Evolutionary conservation across 2,113 vertebrate species (phyloP).

Genomic region (Axis porcinus): DNA sequence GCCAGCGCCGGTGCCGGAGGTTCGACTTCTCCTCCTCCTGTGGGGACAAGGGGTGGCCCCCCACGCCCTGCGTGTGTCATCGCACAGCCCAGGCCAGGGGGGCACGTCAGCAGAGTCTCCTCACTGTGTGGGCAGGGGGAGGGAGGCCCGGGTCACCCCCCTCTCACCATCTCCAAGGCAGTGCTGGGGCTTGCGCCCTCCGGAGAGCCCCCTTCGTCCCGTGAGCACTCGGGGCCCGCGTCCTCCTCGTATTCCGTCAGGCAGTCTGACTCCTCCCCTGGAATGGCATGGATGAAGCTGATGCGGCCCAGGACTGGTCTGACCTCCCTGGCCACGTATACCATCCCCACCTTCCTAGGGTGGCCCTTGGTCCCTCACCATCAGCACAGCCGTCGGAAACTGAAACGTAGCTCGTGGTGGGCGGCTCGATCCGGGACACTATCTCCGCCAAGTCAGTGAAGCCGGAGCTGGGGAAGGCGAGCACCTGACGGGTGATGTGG

Average conservation of each 20-base stretch:
- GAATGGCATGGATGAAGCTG: not conserved
- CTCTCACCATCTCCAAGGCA: constrained; percentile 83
- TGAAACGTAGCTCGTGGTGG: constrained; percentile 84
- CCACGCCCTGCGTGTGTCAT: not conserved
- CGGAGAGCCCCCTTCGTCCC: constrained; percentile 84
- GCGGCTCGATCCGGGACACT: constrained; percentile 93
- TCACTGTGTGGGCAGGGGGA: accelerated
- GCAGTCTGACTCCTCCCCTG: constrained; percentile 91
- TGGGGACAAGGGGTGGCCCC: not conserved
- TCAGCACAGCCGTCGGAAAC: constrained; percentile 77
- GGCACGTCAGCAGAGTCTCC: not conserved
- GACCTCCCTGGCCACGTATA: accelerated
- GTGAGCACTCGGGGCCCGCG: constrained; percentile 84
- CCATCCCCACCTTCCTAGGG: not conserved
- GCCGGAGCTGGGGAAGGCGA: constrained; percentile 86
- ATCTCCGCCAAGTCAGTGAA: constrained; percentile 97
- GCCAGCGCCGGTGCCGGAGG: constrained; percentile 60
- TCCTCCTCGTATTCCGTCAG: constrained; percentile 94
- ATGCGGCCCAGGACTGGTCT: accelerated
- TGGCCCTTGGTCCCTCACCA: constrained; percentile 36
- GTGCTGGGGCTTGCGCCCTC: constrained; percentile 79
- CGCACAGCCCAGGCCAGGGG: not conserved
- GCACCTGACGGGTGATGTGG: constrained; percentile 35
- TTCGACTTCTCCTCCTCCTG: constrained; percentile 71
- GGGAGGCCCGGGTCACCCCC: accelerated